Evolutionary conservation across 2,888 invertebrate genomes (phyloP), one percentile per base, ranked within the genome.

Genomic region (Cephalotes varians): DNA sequence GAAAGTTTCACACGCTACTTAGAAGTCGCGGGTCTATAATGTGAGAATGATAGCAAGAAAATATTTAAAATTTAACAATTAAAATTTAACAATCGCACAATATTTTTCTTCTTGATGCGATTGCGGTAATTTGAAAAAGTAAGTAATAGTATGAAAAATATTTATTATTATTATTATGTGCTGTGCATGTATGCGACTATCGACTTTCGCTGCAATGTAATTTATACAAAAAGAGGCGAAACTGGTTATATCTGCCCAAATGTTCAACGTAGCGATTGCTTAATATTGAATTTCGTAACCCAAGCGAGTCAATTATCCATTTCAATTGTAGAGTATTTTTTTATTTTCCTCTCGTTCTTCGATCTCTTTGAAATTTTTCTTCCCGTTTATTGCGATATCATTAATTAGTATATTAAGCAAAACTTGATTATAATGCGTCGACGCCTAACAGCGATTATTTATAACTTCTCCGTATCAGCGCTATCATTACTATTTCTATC

Each of bases 201-300:
- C n/a, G n/a, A 71, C n/a, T 37, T 37, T 51, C 25, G 2, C 18
- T 71, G 21, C 31, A 6, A 56, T 44, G 25, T 71, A 34, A 77
- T 71, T 44, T 56, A 44, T 34, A 44, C 34, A 79, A 79, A 79
- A 56, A 69, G 25, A 51, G n/a, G 2, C 34, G n/a, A 7, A 44
- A 7, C 56, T 71, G 21, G 34, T 51, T 76, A 25, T 37, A 69
- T 56, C 7, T 44, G 56, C 40, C 21, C 25, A 65, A 76, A 76
- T 60, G 28, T 65, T 65, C 9, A 44, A 37, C 31, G 5, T 10
- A 28, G n/a, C 15, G 25, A n/a, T 54, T 76, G 25, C 51, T 67
- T 37, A 65, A 76, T n/a, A 15, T 67, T 18, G 15, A 37, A 76
- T 76, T 76, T 76, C n/a, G 1, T 28, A 76, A 76, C 0, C 1